phyloP scores from a whole-genome alignment of 2,797 vertebrate species.

The Psittacula echo region DNA sequence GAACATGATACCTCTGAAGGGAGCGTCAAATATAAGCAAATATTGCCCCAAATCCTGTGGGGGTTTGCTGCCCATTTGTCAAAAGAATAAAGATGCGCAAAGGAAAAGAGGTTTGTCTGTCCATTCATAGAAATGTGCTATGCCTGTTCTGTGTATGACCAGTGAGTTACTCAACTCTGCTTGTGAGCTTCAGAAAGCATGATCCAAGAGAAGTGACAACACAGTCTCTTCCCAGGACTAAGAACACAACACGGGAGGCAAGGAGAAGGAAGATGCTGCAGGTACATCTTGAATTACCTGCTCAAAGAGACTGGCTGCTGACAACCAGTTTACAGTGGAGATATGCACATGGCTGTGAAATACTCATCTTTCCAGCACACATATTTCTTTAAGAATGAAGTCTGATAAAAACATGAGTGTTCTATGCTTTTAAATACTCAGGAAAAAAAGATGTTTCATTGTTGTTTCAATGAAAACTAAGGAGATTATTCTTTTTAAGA shows the following conservation, averaged over 20 bases:
- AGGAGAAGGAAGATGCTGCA: neutral
- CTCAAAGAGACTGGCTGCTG: neutral
- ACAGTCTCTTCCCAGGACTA: neutral
- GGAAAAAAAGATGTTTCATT: neutral
- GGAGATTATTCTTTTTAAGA: neutral
- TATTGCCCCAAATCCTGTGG: neutral
- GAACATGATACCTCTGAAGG: neutral
- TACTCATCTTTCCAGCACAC: neutral
- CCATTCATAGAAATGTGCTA: neutral
- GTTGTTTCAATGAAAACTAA: neutral
- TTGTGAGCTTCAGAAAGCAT: neutral
- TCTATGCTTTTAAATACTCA: neutral
- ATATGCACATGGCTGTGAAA: neutral
- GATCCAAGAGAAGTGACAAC: neutral
- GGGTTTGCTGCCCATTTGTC: neutral
- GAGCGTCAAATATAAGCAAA: neutral
- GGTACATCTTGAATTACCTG: neutral
- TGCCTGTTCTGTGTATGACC: accelerated
- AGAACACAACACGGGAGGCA: neutral
- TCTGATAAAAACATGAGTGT: neutral
- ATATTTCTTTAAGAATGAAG: neutral
- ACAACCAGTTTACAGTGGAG: neutral
- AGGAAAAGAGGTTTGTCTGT: neutral
- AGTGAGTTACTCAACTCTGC: neutral
- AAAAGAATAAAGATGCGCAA: neutral